Evolutionary conservation across 2,888 invertebrate genomes (phyloP).

Genomic region (Drosophila differens): DNA sequence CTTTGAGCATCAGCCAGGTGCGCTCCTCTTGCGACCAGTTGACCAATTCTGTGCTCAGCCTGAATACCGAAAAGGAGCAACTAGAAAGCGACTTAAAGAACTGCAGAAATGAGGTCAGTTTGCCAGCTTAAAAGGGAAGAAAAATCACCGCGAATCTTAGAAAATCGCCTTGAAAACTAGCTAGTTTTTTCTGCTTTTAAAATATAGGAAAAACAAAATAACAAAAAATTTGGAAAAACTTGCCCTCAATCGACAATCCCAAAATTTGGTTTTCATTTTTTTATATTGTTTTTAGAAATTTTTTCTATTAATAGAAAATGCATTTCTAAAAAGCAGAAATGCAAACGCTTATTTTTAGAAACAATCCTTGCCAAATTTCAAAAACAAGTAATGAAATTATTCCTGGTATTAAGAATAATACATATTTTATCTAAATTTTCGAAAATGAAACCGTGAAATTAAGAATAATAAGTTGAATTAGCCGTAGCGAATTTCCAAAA

Average conservation of each 20-base stretch:
- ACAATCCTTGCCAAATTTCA: not conserved
- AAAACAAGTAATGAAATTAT: not conserved
- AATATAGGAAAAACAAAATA: too few relatives aligned
- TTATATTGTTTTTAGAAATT: not conserved
- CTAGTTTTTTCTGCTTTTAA: not conserved
- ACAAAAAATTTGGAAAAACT: too few relatives aligned
- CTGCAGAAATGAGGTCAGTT: constrained; percentile 35
- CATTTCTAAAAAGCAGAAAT: not conserved
- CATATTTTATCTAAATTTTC: too few relatives aligned
- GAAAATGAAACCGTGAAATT: too few relatives aligned
- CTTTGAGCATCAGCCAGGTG: constrained; percentile 57
- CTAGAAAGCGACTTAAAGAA: constrained; percentile 61
- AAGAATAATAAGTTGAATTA: not conserved
- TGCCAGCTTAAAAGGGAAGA: not conserved
- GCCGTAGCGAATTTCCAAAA: not conserved
- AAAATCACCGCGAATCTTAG: not conserved
- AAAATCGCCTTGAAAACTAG: not conserved
- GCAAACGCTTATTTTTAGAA: not conserved
- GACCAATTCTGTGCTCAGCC: constrained; percentile 56
- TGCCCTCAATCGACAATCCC: too few relatives aligned
- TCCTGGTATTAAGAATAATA: too few relatives aligned
- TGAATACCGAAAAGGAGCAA: constrained; percentile 64
- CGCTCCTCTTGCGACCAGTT: constrained; percentile 69
- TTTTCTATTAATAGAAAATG: not conserved
- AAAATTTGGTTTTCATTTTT: too few relatives aligned